Conservation (phyloP, 2,888 invertebrate genomes). For the Urechis unicinctus region DNA sequence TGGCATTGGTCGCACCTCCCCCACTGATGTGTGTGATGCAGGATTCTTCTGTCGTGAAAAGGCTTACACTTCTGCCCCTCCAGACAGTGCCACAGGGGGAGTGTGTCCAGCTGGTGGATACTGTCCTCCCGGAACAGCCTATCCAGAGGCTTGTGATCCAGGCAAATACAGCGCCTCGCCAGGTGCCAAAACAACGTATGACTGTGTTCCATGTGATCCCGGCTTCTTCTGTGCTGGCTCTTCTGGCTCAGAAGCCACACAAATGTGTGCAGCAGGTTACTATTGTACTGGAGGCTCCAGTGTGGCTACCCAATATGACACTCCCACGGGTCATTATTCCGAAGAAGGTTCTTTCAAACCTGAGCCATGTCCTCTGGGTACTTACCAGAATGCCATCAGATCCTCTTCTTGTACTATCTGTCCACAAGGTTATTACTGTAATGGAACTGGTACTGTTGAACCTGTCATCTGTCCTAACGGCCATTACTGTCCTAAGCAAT, state of each 20-base stretch:
- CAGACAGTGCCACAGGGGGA: conserved; percentile 44
- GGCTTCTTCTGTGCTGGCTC: conserved; percentile 43
- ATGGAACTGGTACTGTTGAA: conserved; percentile 22
- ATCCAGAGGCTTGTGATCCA: conserved; percentile 32
- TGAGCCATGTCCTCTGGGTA: conserved; percentile 38
- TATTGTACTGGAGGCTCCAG: conserved; percentile 44
- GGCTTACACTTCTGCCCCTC: conserved; percentile 46
- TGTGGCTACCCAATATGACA: conserved; percentile 35
- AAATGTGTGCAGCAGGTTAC: conserved; percentile 38
- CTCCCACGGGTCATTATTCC: conserved; percentile 39
- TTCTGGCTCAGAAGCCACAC: conserved; percentile 17
- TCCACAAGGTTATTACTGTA: conserved; percentile 44
- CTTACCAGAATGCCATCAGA: conserved; percentile 32
- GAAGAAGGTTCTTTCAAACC: conserved; percentile 38
- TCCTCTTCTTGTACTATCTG: conserved; percentile 33
- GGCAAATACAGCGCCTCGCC: conserved; percentile 40
- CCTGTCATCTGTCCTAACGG: conserved; percentile 39
- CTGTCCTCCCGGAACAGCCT: conserved; percentile 41
- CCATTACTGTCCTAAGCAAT: conserved; percentile 38
- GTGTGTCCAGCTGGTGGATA: conserved; percentile 45
- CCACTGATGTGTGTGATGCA: conserved; percentile 33
- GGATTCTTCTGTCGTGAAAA: conserved; percentile 37
- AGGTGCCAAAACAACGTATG: conserved; percentile 39
- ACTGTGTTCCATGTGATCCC: conserved; percentile 46
- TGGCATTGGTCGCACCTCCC: conserved; percentile 40